Evolutionary conservation across 2,113 vertebrate genomes (phyloP), one percentile per base, ranked within the genome.

Genomic region (Callaeas wilsoni): DNA sequence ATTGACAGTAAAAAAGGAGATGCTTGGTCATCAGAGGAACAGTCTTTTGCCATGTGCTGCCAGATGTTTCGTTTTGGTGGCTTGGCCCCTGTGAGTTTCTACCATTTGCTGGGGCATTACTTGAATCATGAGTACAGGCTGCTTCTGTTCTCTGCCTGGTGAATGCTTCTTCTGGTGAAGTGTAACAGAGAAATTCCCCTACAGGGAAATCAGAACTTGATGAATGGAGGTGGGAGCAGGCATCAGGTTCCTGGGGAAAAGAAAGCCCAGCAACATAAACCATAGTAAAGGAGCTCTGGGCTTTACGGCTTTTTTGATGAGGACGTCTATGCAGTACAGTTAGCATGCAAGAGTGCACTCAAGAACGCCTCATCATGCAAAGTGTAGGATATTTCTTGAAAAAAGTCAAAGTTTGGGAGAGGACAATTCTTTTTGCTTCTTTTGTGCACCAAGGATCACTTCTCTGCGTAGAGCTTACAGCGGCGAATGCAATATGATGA

Each of bases 291-390:
- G 14, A 71, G 12, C 9, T 69, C 22, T 60, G 49, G n/a, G 15
- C 10, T 74, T 70, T 50, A 52, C 55, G 11, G 7, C 46, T 56
- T 64, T 52, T 41, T 73, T 53, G n/a, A 33, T 76, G 57, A 56
- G 25, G 22, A 53, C 1, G 2, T 44, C 2, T 4, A 13, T 4
- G 2, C 10, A 64, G 29, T 12, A 37, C 26, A 4, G 2, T 57
- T 74, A 63, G 11, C 26, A 75, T 0, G 1, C 19, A 49, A 19
- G 10, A 47, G 4, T 12, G 14, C 8, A 17, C 10, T 63, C 41
- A 27, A 26, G 25, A 16, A 1, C 1, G 1, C 10, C 4, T 10
- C 5, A 25, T 53, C 20, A 7, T 65, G 26, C 52, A 82, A 59
- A 2, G 19, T 21, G 14, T 32, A 19, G 27, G 62, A 68, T 6